These are phyloP conservation scores for Malurus splendens DNA, from an alignment of 2,797 vertebrate species.

Conservation along the genomic window DNA sequence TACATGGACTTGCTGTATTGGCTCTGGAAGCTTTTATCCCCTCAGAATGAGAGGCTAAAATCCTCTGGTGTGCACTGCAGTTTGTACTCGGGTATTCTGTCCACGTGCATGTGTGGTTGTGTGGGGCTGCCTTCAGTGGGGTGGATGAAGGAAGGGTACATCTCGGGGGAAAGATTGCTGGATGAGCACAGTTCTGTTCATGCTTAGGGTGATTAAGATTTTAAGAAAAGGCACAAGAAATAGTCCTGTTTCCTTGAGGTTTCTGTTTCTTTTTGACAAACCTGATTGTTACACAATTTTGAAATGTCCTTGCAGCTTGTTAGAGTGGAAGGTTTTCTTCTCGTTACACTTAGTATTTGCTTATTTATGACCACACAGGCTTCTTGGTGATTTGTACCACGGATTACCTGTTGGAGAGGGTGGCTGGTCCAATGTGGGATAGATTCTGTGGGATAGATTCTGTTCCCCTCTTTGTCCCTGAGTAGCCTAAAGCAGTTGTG, in stretches of 20 bases:
- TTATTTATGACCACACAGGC: background rate
- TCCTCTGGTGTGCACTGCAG: background rate
- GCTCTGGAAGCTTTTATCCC: background rate
- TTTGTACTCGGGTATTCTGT: background rate
- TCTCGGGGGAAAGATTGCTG: background rate
- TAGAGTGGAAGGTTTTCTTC: background rate
- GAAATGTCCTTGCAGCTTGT: background rate
- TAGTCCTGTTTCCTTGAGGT: background rate
- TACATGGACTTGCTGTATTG: background rate
- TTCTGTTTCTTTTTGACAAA: background rate
- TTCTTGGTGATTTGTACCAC: background rate
- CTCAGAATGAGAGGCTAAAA: background rate
- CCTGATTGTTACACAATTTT: background rate
- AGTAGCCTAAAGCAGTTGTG: background rate
- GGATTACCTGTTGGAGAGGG: background rate
- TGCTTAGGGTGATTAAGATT: background rate
- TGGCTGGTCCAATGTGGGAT: background rate
- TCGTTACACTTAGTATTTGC: background rate
- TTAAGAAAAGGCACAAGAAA: background rate
- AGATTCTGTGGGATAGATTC: background rate
- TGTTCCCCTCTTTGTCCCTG: background rate
- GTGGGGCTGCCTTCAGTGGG: background rate
- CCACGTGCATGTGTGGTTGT: rapidly evolving
- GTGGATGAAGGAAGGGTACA: background rate
- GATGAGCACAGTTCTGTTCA: background rate